phyloP scores from a whole-genome alignment of 2,888 invertebrate genomes.

The Lochmaea capreae region DNA sequence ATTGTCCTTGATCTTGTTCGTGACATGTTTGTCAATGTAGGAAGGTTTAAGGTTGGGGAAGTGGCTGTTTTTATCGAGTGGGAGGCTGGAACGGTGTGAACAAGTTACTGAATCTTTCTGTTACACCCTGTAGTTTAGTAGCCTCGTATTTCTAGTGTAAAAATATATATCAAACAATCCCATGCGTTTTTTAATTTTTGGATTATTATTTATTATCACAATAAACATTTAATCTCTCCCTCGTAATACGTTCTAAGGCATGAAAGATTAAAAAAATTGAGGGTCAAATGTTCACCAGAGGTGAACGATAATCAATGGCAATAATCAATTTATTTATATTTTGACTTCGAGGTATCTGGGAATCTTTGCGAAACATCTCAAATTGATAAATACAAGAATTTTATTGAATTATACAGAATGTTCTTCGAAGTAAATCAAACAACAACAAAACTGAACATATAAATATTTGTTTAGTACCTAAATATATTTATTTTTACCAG shows the following conservation, averaged over 20 bases:
- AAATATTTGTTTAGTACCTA: not conserved
- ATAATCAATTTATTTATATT: conserved; percentile 21
- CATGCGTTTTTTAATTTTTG: too few relatives aligned
- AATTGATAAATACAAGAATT: not conserved
- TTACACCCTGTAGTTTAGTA: too few relatives aligned
- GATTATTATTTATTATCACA: too few relatives aligned
- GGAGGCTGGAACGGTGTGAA: too few relatives aligned
- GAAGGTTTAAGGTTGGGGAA: too few relatives aligned
- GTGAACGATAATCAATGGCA: conserved; percentile 18
- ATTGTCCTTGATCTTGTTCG: too few relatives aligned
- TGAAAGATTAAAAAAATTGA: conserved; percentile 16
- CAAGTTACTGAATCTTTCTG: too few relatives aligned
- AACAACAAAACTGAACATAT: not conserved
- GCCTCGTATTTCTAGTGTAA: too few relatives aligned
- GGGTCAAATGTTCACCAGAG: conserved; percentile 14
- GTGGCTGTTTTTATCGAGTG: too few relatives aligned
- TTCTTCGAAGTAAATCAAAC: not conserved
- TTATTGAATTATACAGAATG: not conserved
- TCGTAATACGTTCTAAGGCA: not conserved
- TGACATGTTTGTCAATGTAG: too few relatives aligned
- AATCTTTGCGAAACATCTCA: not conserved
- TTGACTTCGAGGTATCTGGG: conserved; percentile 12
- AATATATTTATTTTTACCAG: too few relatives aligned
- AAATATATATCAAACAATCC: too few relatives aligned
- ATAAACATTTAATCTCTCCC: not conserved